Evolutionary conservation across 2,113 vertebrate species (phyloP).

Genomic region (Cryptotis parvus): DNA sequence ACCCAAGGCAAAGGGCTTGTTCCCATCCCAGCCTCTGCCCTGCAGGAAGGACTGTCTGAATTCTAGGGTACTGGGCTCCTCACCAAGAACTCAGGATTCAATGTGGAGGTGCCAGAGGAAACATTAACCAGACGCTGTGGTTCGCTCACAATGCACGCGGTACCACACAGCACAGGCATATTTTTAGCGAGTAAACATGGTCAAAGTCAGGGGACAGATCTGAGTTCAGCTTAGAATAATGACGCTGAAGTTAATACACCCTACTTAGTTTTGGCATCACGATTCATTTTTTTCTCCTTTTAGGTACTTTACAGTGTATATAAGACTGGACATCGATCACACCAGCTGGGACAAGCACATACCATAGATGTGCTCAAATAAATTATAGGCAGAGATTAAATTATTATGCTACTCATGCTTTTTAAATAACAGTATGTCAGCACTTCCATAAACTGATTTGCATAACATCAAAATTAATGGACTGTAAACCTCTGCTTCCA

Average conservation of each 20-base stretch:
- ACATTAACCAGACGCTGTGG: conserved; percentile 37
- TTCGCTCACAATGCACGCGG: not conserved
- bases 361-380: conserved; percentile 66
- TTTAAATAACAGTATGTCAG: conserved; percentile 71
- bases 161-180: not conserved
- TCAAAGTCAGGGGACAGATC: conserved; percentile 29
- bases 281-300: not conserved
- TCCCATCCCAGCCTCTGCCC: not conserved
- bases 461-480: conserved; percentile 76
- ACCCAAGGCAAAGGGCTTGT: not conserved
- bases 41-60: not conserved
- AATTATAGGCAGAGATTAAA: conserved; percentile 71
- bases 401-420: conserved; percentile 64
- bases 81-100: not conserved
- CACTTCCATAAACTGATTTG: conserved; percentile 77
- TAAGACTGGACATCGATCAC: conserved; percentile 22
- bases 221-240: conserved; percentile 46
- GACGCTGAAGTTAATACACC: conserved; percentile 14
- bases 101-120: conserved; percentile 1
- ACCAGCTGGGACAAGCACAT: conserved; percentile 26
- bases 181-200: conserved; percentile 29
- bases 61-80: not conserved
- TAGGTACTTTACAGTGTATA: conserved; percentile 18
- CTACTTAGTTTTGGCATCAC: conserved; percentile 42
- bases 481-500: conserved; percentile 67